Evolutionary conservation across 2,113 vertebrate species (phyloP).

Genomic region (Tursiops truncatus): DNA sequence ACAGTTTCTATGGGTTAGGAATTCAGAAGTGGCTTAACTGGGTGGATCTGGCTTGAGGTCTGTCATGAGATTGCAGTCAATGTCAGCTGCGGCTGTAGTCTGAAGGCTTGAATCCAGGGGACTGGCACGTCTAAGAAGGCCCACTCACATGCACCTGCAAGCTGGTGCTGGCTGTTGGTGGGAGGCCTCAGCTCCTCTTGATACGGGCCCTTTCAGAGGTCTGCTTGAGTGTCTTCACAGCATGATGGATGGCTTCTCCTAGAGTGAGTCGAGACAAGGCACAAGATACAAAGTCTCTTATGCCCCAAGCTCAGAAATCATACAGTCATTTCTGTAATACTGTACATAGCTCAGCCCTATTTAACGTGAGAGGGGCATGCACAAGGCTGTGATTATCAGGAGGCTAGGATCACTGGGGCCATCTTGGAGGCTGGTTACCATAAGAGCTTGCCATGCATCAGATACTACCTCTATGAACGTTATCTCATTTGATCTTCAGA

Average conservation of each 20-base stretch:
- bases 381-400: fast-evolving
- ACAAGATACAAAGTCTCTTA: neutral
- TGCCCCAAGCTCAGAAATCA: neutral
- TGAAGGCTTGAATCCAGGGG: neutral
- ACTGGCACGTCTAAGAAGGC: neutral
- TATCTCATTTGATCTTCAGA: neutral
- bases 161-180: neutral
- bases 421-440: fast-evolving
- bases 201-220: neutral
- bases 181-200: neutral
- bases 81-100: neutral
- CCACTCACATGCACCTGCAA: fast-evolving
- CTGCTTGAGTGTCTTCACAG: neutral
- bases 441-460: fast-evolving
- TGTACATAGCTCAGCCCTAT: fast-evolving
- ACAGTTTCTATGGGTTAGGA: neutral
- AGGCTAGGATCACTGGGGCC: neutral
- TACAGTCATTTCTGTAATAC: fast-evolving
- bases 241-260: neutral
- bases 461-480: neutral
- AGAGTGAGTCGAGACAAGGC: neutral
- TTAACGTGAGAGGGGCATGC: fast-evolving
- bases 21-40: neutral
- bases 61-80: neutral
- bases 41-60: neutral